A percentile compares a stretch with the other conserved stretches of the same genome.
Evolutionary conservation across 2,113 vertebrate species (phyloP).

Genomic region (Hyperoodon ampullatus): DNA sequence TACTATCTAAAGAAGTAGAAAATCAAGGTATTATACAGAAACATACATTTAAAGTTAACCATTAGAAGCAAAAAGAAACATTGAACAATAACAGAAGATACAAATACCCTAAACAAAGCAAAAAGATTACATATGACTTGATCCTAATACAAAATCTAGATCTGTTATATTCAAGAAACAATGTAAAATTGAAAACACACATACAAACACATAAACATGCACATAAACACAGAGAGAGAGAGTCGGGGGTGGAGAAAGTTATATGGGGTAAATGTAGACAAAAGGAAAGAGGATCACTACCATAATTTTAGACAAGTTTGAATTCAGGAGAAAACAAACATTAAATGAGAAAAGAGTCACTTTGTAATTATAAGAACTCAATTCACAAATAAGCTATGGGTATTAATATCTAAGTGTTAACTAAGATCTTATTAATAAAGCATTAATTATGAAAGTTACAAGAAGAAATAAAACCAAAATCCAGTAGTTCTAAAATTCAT

Average conservation of each 20-base stretch:
- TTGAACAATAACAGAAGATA: not conserved
- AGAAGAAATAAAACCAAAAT: not conserved
- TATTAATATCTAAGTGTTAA: not conserved
- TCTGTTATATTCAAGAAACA: not conserved
- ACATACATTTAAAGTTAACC: too few species aligned
- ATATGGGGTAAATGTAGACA: not conserved
- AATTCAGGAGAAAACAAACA: not conserved
- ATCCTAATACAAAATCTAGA: not conserved
- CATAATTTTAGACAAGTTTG: not conserved
- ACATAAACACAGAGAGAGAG: too few species aligned
- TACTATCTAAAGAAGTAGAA: not conserved
- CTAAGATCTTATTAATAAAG: not conserved
- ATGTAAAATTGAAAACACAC: not conserved
- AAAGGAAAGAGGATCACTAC: not conserved
- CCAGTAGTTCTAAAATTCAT: not conserved
- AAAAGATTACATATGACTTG: not conserved
- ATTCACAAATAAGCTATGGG: not conserved
- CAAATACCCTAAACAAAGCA: not conserved
- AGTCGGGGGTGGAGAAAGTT: not conserved
- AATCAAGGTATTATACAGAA: not conserved
- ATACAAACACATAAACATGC: fast-evolving
- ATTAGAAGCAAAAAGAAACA: not conserved
- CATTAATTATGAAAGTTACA: not conserved
- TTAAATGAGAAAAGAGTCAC: not conserved
- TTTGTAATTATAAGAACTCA: not conserved